Conservation (phyloP, 2,113 vertebrate species). For the Dipodomys spectabilis region DNA sequence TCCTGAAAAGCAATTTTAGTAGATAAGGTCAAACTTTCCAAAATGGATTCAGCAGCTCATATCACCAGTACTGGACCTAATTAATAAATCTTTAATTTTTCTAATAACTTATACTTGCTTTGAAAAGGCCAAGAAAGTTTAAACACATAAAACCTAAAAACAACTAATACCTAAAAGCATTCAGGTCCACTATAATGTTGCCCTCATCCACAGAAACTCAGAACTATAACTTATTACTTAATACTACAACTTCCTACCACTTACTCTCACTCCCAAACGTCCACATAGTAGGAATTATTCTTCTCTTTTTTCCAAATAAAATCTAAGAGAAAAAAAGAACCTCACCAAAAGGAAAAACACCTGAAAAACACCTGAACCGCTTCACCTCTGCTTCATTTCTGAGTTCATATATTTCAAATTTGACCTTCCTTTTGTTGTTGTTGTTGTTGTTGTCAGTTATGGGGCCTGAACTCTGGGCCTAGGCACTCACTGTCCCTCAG, state of each 20-base stretch:
- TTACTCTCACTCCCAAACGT: background rate
- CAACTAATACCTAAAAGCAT: too few relatives aligned
- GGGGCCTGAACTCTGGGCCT: too few relatives aligned
- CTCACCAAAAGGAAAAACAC: background rate
- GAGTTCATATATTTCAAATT: background rate
- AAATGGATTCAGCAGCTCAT: slow-evolving; percentile 13
- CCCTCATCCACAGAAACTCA: background rate
- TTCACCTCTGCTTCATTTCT: background rate
- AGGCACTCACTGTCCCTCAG: too few relatives aligned
- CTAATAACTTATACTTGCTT: slow-evolving; percentile 46
- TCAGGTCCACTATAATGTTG: background rate
- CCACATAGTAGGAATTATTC: background rate
- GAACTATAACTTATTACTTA: background rate
- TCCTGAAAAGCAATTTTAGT: slow-evolving; percentile 15
- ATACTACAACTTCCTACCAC: background rate
- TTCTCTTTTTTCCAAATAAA: background rate
- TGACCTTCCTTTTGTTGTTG: background rate
- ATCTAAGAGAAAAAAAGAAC: slow-evolving; percentile 29
- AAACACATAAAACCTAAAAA: too few relatives aligned
- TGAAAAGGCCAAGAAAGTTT: background rate
- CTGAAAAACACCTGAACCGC: background rate
- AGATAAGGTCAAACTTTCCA: slow-evolving; percentile 1
- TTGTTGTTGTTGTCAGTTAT: too few relatives aligned
- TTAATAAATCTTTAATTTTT: slow-evolving; percentile 11
- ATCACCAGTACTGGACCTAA: slow-evolving; percentile 33